These are phyloP conservation scores for Morelia viridis DNA, from an alignment of 2,797 vertebrate species.

Conservation along the genomic window DNA sequence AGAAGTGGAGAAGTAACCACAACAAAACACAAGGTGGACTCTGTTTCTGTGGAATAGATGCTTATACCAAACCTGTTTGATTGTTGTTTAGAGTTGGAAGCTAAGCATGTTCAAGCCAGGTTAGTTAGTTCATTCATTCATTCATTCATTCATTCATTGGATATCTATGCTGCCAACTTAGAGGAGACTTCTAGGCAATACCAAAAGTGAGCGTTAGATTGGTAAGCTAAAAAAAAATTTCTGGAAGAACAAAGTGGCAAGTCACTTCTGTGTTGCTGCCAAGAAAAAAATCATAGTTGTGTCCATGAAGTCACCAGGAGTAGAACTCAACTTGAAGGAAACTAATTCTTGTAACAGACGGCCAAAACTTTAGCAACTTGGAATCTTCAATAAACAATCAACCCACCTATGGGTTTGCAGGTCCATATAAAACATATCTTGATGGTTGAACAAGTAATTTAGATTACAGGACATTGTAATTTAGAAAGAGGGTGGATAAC, in stretches of 20 bases:
- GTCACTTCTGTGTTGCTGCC: too few species aligned
- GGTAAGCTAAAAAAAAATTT: too few species aligned
- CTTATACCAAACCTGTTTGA: background rate
- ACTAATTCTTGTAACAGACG: background rate
- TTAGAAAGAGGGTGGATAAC: too few species aligned
- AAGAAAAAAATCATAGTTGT: too few species aligned
- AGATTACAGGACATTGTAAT: too few species aligned
- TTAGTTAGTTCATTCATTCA: background rate
- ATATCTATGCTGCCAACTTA: background rate
- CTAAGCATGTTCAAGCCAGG: background rate
- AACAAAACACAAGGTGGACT: background rate
- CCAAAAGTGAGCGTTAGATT: too few species aligned
- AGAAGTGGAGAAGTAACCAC: background rate
- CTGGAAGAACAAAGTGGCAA: too few species aligned
- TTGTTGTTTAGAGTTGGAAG: background rate
- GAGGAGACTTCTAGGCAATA: background rate
- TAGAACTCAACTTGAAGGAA: too few species aligned
- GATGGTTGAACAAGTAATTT: background rate
- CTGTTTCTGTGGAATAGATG: background rate
- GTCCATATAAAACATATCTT: background rate
- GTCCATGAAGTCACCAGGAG: too few species aligned
- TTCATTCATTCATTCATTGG: background rate
- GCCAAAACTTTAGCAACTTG: background rate
- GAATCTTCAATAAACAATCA: constrained; percentile 25
- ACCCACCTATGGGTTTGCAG: background rate